Conservation (phyloP, 2,113 vertebrate species). For the Lepus americanus region DNA sequence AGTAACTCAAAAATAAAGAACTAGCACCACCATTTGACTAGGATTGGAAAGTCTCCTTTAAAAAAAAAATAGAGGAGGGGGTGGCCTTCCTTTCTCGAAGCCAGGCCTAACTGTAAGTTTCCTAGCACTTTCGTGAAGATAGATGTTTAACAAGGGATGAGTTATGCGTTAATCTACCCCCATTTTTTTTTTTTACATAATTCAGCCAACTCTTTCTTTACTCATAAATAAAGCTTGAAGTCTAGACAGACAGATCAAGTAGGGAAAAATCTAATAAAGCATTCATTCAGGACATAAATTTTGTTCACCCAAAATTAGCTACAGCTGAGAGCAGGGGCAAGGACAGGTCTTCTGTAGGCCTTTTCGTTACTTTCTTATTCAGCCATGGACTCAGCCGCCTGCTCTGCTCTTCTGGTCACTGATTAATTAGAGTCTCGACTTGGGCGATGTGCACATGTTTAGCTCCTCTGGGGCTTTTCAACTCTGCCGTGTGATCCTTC, state of each 20-base stretch:
- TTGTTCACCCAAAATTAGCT: background rate
- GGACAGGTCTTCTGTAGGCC: fast-evolving
- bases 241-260: background rate
- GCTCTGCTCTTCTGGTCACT: background rate
- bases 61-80: slow-evolving; percentile 67
- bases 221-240: slow-evolving; percentile 75
- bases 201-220: slow-evolving; percentile 78
- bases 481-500: slow-evolving; percentile 37
- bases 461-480: background rate
- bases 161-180: slow-evolving; percentile 74
- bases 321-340: background rate
- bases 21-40: slow-evolving; percentile 92
- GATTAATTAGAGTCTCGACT: slow-evolving; percentile 36
- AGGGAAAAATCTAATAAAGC: slow-evolving; percentile 25
- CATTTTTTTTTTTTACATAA: slow-evolving; percentile 68
- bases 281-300: slow-evolving; percentile 23
- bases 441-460: slow-evolving; percentile 11
- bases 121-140: slow-evolving; percentile 30
- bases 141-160: slow-evolving; percentile 65
- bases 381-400: fast-evolving
- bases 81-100: slow-evolving; percentile 57
- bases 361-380: background rate
- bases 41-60: slow-evolving; percentile 85
- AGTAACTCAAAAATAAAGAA: slow-evolving; percentile 88
- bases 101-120: slow-evolving; percentile 63